These are phyloP conservation scores for Lycopodina hypogea DNA, from an alignment of 37 sponge, comb jelly and placozoan species.

Conservation along the genomic window DNA sequence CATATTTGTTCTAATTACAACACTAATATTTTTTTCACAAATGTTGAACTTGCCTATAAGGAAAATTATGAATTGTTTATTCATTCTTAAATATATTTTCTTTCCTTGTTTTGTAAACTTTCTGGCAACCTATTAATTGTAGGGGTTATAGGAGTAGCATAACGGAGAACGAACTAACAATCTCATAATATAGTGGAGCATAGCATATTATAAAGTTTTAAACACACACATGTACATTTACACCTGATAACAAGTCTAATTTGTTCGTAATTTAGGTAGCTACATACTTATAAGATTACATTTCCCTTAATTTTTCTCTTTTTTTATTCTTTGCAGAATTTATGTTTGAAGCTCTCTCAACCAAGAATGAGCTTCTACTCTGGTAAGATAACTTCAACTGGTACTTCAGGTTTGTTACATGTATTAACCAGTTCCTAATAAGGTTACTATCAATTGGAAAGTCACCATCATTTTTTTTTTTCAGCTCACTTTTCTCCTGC, in stretches of 20 bases:
- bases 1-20: no score
- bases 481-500: constrained; percentile 44
- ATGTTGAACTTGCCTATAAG: no score
- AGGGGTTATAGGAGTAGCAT: no score
- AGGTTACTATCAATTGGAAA: not conserved
- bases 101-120: no score
- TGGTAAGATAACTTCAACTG: constrained; percentile 18
- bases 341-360: constrained; percentile 63
- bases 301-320: not conserved
- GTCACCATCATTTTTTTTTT: not conserved
- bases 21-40: no score
- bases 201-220: not conserved
- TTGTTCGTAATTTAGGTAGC: no score
- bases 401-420: not conserved
- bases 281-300: no score
- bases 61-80: no score
- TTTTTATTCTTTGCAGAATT: constrained; percentile 40
- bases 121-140: no score
- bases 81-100: no score
- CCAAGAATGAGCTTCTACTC: constrained; percentile 45
- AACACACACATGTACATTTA: not conserved
- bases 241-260: not conserved
- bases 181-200: no score
- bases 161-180: no score
- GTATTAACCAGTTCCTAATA: not conserved